Percentiles rank a stretch among this genome's conserved stretches.
These are phyloP conservation scores for Panagrolaimus sp. DNA, from an alignment of 1,140 invertebrate genomes.

Conservation along the genomic window DNA sequence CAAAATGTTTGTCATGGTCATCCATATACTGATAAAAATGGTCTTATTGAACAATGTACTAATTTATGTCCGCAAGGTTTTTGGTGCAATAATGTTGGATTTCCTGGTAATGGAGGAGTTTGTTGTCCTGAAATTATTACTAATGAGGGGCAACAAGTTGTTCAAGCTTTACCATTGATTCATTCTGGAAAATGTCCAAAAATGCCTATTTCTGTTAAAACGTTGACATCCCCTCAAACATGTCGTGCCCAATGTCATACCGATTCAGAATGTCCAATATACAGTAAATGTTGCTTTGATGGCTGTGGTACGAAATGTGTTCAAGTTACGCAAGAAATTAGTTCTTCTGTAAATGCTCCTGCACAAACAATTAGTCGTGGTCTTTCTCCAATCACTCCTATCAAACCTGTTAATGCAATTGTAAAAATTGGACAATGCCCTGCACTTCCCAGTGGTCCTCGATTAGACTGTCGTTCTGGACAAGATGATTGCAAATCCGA, in stretches of 20 bases:
- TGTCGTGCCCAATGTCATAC: slow-evolving; percentile 36
- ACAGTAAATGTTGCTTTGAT: slow-evolving; percentile 50
- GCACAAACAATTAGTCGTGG: neutral
- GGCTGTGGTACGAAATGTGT: slow-evolving; percentile 37
- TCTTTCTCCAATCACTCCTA: neutral
- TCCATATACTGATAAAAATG: slow-evolving; percentile 18
- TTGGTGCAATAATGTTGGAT: slow-evolving; percentile 45
- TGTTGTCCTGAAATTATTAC: slow-evolving; percentile 30
- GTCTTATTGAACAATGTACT: slow-evolving; percentile 37
- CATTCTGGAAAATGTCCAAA: slow-evolving; percentile 35
- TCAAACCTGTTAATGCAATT: neutral
- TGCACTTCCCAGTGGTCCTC: neutral
- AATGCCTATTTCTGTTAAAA: slow-evolving; percentile 25
- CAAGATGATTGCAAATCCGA: slow-evolving; percentile 37
- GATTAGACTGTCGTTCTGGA: slow-evolving; percentile 30
- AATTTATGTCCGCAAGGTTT: slow-evolving; percentile 40
- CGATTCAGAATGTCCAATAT: slow-evolving; percentile 37
- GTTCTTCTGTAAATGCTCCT: neutral
- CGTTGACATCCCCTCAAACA: neutral
- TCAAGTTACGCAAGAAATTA: slow-evolving; percentile 29
- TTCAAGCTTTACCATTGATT: slow-evolving; percentile 8
- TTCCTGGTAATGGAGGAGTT: slow-evolving; percentile 32
- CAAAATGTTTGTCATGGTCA: slow-evolving; percentile 40
- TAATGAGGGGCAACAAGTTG: neutral
- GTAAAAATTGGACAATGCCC: slow-evolving; percentile 33